Conservation (phyloP, 2,797 vertebrate genomes). For the Danio albolineatus region DNA sequence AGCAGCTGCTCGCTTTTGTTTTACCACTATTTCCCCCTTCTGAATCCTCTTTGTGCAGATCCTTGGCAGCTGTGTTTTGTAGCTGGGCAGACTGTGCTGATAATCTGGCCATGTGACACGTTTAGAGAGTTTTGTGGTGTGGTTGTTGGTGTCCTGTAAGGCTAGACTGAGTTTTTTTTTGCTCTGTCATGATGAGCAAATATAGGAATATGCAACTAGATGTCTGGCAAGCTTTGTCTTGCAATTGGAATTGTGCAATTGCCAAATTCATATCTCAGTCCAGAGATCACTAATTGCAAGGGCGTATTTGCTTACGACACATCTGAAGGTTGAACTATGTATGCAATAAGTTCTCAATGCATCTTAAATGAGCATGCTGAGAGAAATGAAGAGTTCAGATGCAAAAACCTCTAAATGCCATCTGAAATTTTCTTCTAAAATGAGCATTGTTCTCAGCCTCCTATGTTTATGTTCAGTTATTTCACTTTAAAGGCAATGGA, state of each 20-base stretch:
- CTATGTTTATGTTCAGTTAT: too few species aligned
- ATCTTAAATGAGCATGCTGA: neutral
- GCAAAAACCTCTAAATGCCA: too few species aligned
- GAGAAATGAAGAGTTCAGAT: neutral
- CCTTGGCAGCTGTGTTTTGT: slow-evolving; percentile 42
- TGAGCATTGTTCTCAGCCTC: too few species aligned
- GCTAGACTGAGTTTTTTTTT: neutral
- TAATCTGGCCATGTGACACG: neutral
- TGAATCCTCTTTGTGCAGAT: neutral
- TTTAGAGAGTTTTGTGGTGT: slow-evolving; percentile 25
- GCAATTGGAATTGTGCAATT: neutral
- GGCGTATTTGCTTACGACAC: neutral
- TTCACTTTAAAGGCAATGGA: too few species aligned
- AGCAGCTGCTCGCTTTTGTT: slow-evolving; percentile 57
- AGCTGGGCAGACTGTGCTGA: neutral
- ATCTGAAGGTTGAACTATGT: neutral
- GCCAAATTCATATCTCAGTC: slow-evolving; percentile 22
- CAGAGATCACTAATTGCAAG: neutral
- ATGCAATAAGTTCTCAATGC: neutral
- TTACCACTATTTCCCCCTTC: slow-evolving; percentile 24
- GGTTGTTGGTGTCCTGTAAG: neutral
- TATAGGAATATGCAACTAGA: neutral
- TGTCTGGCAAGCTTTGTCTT: neutral
- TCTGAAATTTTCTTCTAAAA: too few species aligned
- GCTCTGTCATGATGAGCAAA: neutral